Conservation (phyloP, 2,113 vertebrate species). For the Periophthalmus modestus region DNA sequence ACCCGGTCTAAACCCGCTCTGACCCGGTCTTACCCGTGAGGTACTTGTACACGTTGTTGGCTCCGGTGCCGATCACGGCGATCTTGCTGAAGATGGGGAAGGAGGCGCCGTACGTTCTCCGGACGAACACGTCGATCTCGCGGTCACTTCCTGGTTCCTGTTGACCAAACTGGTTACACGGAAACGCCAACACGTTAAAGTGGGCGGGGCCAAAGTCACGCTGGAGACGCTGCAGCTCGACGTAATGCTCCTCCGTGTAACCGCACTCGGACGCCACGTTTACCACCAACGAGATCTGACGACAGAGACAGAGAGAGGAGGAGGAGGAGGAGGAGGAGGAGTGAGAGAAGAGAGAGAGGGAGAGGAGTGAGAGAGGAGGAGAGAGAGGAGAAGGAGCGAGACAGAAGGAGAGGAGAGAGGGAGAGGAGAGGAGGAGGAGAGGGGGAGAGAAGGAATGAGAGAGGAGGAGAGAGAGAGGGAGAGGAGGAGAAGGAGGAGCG, state of each 20-base stretch:
- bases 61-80: conserved; percentile 82
- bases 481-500: no score
- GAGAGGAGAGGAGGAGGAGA: no score
- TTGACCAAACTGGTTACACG: conserved; percentile 97
- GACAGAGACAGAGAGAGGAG: not conserved
- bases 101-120: conserved; percentile 85
- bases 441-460: no score
- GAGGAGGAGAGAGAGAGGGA: no score
- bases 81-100: conserved; percentile 98
- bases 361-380: no score
- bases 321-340: not conserved
- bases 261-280: conserved; percentile 97
- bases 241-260: conserved; percentile 92
- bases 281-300: conserved; percentile 90
- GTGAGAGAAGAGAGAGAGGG: no score
- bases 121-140: conserved; percentile 92
- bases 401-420: no score
- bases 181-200: conserved; percentile 96
- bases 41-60: conserved; percentile 92
- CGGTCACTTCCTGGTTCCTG: conserved; percentile 93
- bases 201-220: conserved; percentile 88
- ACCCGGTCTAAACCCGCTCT: not conserved
- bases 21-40: conserved; percentile 56
- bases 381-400: no score
- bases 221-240: conserved; percentile 89